A percentile compares a stretch with the other conserved stretches of the same genome.
These are phyloP conservation scores for Channa argus DNA, from an alignment of 2,113 vertebrate species.

Conservation along the genomic window DNA sequence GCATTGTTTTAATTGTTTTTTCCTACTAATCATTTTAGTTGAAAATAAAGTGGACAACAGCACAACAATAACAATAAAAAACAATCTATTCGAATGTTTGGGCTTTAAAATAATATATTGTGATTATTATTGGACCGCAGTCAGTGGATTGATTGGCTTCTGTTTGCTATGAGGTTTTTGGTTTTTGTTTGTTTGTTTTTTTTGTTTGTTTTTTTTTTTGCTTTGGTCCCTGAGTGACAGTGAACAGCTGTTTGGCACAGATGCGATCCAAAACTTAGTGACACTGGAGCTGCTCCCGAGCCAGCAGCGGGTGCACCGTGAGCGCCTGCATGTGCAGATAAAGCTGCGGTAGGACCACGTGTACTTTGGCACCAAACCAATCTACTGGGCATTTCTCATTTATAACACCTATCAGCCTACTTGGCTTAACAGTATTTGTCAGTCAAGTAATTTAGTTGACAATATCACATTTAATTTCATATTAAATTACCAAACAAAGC, in stretches of 20 bases:
- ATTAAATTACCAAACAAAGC: too few species aligned
- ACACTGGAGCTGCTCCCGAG: constrained; percentile 52
- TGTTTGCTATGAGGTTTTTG: not conserved
- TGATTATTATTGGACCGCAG: not conserved
- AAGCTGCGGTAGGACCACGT: constrained; percentile 40
- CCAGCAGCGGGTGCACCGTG: constrained; percentile 25
- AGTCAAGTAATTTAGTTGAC: not conserved
- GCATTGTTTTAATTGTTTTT: constrained; percentile 11
- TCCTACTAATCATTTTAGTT: not conserved
- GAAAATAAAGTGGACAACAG: too few species aligned
- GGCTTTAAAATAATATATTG: not conserved
- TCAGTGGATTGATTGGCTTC: not conserved
- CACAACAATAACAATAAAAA: too few species aligned
- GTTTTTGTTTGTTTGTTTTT: not conserved
- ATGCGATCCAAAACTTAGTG: constrained; percentile 64
- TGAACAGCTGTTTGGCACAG: constrained; percentile 74
- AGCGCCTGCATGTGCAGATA: constrained; percentile 37
- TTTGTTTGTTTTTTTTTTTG: not conserved
- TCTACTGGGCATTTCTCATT: not conserved
- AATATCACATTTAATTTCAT: not conserved
- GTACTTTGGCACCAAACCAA: constrained; percentile 65
- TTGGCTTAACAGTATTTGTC: not conserved
- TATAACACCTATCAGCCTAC: not conserved
- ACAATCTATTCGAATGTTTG: not conserved
- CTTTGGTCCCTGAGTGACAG: constrained; percentile 66